Evolutionary conservation across 2,797 vertebrate species (phyloP).

Genomic region (Hirundo rustica): DNA sequence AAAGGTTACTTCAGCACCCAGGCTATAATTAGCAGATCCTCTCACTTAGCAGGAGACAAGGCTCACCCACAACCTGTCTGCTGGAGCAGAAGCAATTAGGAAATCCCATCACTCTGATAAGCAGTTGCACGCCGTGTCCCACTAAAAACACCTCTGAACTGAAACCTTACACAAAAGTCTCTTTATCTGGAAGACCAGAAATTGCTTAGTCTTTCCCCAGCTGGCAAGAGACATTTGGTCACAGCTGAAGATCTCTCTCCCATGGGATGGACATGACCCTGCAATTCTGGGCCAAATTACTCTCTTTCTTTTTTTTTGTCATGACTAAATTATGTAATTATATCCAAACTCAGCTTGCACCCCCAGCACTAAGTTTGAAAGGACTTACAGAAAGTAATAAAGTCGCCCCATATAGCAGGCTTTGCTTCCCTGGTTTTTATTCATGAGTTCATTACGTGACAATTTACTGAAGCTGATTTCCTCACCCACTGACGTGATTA

Average conservation of each 20-base stretch:
- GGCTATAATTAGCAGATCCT: neutral
- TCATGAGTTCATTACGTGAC: neutral
- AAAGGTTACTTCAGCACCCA: neutral
- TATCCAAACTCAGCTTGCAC: neutral
- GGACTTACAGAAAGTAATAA: neutral
- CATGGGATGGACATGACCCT: fast-evolving
- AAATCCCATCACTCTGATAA: neutral
- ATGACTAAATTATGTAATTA: neutral
- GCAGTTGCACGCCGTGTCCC: neutral
- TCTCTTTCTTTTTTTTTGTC: neutral
- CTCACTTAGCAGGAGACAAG: neutral
- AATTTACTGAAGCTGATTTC: neutral
- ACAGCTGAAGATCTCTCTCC: neutral
- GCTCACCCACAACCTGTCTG: neutral
- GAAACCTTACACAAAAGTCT: neutral
- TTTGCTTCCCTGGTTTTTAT: conserved; percentile 15
- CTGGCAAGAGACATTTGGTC: neutral
- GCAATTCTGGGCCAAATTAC: neutral
- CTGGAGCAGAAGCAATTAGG: neutral
- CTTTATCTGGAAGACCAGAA: neutral
- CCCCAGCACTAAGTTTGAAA: neutral
- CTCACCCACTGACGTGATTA: conserved; percentile 12
- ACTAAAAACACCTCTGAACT: neutral
- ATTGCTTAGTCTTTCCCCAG: neutral
- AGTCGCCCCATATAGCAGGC: neutral